These are phyloP conservation scores for Drosophila setosimentum DNA, from an alignment of 2,888 invertebrate species.

Conservation along the genomic window DNA sequence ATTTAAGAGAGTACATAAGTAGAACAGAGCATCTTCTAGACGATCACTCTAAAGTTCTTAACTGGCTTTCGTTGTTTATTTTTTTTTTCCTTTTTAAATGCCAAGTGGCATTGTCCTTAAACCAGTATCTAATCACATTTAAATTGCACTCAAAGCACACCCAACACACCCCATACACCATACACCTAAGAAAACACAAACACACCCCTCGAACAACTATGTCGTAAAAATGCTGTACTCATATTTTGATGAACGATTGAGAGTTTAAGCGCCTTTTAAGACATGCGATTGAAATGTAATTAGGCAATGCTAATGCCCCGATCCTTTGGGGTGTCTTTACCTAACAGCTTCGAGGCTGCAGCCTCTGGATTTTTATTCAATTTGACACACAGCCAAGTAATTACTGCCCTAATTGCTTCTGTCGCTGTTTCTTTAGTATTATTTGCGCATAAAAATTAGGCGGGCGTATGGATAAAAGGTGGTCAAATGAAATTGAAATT, in stretches of 20 bases:
- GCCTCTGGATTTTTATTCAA: constrained; percentile 42
- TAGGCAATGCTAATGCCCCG: constrained; percentile 75
- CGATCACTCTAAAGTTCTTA: neutral
- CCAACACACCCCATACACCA: constrained; percentile 7
- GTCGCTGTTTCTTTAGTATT: constrained; percentile 26
- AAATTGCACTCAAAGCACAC: constrained; percentile 66
- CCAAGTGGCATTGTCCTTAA: constrained; percentile 45
- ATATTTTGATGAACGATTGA: constrained; percentile 59
- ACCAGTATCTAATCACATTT: constrained; percentile 75
- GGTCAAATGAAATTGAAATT: constrained; percentile 40
- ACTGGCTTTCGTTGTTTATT: neutral
- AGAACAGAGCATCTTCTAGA: neutral
- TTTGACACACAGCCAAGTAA: constrained; percentile 50
- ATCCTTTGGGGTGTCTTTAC: constrained; percentile 34
- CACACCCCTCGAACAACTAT: neutral
- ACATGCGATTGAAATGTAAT: constrained; percentile 79
- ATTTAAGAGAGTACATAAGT: neutral
- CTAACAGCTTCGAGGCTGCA: constrained; percentile 9
- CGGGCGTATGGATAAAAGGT: constrained; percentile 8
- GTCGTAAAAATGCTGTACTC: constrained; percentile 9
- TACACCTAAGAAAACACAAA: neutral
- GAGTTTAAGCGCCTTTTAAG: constrained; percentile 72
- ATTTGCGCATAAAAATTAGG: constrained; percentile 22
- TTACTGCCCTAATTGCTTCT: constrained; percentile 56
- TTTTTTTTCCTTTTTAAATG: constrained; percentile 19